Evolutionary conservation across 2,113 vertebrate species (phyloP), one percentile per base, ranked within the genome.

Genomic region (Coptodon rendalli): DNA sequence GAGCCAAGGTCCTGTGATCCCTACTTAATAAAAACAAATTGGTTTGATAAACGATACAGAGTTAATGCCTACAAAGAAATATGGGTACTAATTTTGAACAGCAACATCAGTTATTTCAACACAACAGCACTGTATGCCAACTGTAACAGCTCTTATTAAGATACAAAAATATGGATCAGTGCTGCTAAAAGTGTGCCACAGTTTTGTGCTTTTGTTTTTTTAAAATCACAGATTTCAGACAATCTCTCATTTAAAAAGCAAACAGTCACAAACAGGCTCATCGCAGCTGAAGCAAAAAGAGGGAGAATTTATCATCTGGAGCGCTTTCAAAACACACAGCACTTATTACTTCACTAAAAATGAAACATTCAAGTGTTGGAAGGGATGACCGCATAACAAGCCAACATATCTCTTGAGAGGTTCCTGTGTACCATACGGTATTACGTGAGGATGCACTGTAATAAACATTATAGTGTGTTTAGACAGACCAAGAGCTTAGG

Each of bases 1-100:
- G 53, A 93, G 86, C 86, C 86, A 79, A 80, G 87, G 90, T 94
- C 91, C 91, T 90, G 92, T 36, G 83, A 95, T 94, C 83, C 56
- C 91, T 83, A 89, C 91, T 94, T 89, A 87, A 94, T 95, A 94
- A 96, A 94, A 95, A 95, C 93, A 96, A 94, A 93, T 95, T 88
- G 86, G 85, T 86, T 92, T 95, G 91, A 94, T 95, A 94, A 94
- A 95, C 57, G 87, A 80, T 54, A 66, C 83, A 89, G 68, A 79
- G 87, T 87, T 84, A 81, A 92, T 87, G 88, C 85, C 88, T 43
- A 6, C 57, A 80, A 57, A 92, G 89, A 92, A 88, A 93, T 91
- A 89, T 88, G 86, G 66, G 59, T 34, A 40, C 45, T 81, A 24
- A 87, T 91, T 86, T 83, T 9, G 4, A 85, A 84, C 22, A 38